Percentiles rank a stretch among this genome's conserved stretches.
These are phyloP conservation scores for Channa argus DNA, from an alignment of 2,113 vertebrate species.

Conservation along the genomic window DNA sequence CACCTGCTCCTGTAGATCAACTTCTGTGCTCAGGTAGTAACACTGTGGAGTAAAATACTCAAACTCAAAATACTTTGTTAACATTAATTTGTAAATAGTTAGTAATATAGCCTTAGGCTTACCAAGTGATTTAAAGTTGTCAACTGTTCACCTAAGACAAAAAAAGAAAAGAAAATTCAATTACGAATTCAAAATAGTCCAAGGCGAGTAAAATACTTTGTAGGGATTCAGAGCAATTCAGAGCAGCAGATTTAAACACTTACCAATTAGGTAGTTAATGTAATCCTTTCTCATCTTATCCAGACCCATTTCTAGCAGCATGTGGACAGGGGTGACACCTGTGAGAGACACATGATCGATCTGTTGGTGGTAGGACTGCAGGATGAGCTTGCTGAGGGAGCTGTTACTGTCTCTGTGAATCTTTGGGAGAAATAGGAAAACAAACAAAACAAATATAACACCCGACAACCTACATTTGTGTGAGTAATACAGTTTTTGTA, in stretches of 20 bases:
- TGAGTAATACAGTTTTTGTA: neutral
- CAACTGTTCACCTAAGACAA: conserved; percentile 88
- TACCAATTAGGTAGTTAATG: conserved; percentile 94
- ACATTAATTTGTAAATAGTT: neutral
- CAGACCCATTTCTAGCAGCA: conserved; percentile 95
- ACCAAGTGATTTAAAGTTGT: conserved; percentile 93
- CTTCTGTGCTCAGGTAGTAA: conserved; percentile 89
- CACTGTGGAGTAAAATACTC: conserved; percentile 78
- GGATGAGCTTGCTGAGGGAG: conserved; percentile 89
- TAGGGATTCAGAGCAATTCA: neutral
- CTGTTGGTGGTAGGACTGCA: conserved; percentile 90
- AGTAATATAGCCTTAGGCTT: conserved; percentile 56
- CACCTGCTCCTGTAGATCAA: conserved; percentile 91
- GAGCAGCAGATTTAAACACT: neutral
- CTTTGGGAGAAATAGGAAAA: conserved; percentile 68
- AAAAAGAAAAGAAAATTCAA: neutral
- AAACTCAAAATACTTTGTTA: conserved; percentile 1
- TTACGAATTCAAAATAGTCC: too few relatives aligned
- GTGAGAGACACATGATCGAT: conserved; percentile 85
- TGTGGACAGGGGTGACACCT: conserved; percentile 86
- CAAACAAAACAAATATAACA: neutral
- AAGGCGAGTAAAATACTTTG: neutral
- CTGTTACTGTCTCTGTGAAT: conserved; percentile 93
- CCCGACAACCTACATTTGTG: neutral
- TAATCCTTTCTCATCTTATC: conserved; percentile 98